These are phyloP conservation scores for Anorthoa munda DNA, from an alignment of 2,888 invertebrate species.

Conservation along the genomic window DNA sequence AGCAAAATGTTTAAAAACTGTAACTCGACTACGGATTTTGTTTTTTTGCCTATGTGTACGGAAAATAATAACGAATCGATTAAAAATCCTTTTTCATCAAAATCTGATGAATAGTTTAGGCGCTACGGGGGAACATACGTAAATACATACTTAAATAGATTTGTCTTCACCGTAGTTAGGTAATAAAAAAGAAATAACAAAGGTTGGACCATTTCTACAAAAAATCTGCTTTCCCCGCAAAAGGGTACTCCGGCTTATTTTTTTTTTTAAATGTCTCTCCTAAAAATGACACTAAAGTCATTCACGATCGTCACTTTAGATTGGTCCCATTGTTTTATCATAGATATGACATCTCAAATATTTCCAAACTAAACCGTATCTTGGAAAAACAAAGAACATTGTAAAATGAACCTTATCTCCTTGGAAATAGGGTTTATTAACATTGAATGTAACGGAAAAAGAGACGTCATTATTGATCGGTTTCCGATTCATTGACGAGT, in stretches of 20 bases:
- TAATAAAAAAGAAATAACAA: background rate
- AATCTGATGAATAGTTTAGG: no score
- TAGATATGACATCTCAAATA: slow-evolving; percentile 60
- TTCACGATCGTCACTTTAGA: slow-evolving; percentile 57
- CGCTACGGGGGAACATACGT: no score
- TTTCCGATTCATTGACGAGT: slow-evolving; percentile 65
- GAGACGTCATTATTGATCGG: slow-evolving; percentile 61
- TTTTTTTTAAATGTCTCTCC: slow-evolving; percentile 1
- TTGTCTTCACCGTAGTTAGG: no score
- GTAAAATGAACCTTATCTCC: slow-evolving; percentile 1
- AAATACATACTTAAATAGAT: no score
- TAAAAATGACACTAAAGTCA: slow-evolving; percentile 39
- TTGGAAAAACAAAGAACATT: background rate
- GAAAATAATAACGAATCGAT: no score
- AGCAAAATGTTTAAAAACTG: no score
- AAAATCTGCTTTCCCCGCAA: background rate
- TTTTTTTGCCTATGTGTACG: no score
- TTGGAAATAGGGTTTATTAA: slow-evolving; percentile 1
- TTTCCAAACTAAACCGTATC: slow-evolving; percentile 17
- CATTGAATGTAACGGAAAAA: slow-evolving; percentile 30
- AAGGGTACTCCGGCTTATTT: background rate
- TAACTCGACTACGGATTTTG: no score
- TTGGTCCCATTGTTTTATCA: slow-evolving; percentile 65
- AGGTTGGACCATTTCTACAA: background rate
- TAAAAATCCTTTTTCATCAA: no score